A percentile compares a stretch with the other conserved stretches of the same genome.
These are phyloP conservation scores for Urocitellus parryii DNA, from an alignment of 2,113 vertebrate species.

Conservation along the genomic window DNA sequence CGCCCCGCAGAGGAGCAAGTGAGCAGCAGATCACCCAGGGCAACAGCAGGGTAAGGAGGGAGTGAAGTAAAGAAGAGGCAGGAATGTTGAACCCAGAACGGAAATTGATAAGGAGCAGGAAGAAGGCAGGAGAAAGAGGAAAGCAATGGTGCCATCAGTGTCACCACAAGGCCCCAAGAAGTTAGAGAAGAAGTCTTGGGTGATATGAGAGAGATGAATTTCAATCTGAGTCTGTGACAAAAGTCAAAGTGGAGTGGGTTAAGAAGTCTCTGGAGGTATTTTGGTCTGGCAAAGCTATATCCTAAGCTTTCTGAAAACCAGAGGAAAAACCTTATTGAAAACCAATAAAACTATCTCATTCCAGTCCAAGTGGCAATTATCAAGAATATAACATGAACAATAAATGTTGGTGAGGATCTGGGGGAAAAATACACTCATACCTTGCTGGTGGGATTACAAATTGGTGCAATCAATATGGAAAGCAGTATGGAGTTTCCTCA, in stretches of 20 bases:
- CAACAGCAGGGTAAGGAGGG: background rate
- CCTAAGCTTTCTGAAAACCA: background rate
- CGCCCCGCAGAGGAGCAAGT: rapidly evolving
- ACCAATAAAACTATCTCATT: background rate
- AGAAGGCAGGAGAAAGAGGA: background rate
- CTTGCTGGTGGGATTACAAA: too few species aligned
- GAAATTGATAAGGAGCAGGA: background rate
- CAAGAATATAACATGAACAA: too few species aligned
- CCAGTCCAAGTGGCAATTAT: too few species aligned
- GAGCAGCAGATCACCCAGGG: background rate
- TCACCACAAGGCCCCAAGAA: background rate
- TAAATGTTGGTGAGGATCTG: too few species aligned
- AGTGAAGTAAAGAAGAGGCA: background rate
- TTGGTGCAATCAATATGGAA: too few species aligned
- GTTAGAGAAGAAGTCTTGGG: background rate
- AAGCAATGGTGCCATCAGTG: rapidly evolving
- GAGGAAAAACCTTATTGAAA: background rate
- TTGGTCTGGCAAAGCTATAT: background rate
- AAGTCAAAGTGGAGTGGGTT: background rate
- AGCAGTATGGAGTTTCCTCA: too few species aligned
- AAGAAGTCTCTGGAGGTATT: background rate
- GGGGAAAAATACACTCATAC: too few species aligned
- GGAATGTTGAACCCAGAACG: background rate
- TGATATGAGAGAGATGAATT: background rate
- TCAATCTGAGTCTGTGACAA: background rate